phyloP scores from a whole-genome alignment of 2,888 invertebrate species.

The Cantharis lateralis region DNA sequence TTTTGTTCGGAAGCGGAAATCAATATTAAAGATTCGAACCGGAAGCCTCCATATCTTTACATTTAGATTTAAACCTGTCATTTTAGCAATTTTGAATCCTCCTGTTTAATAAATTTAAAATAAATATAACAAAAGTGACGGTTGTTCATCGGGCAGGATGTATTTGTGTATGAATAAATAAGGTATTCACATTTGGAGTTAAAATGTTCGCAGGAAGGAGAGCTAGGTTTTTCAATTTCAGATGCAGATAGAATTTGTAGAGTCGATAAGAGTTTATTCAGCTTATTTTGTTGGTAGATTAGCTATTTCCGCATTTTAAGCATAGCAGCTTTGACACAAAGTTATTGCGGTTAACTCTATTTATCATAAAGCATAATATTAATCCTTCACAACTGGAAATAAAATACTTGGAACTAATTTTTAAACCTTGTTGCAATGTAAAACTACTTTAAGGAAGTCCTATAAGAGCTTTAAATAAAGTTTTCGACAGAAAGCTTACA shows the following conservation, averaged over 20 bases:
- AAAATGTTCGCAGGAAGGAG: slow-evolving; percentile 5
- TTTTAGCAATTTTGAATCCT: background rate
- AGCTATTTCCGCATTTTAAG: slow-evolving; percentile 20
- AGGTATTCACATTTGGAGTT: background rate
- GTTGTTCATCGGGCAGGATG: background rate
- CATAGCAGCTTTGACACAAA: slow-evolving; percentile 23
- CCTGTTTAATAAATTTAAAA: background rate
- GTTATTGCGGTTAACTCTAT: slow-evolving; percentile 18
- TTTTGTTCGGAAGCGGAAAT: background rate
- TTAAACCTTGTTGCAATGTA: background rate
- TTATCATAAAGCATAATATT: slow-evolving; percentile 19
- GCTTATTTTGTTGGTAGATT: slow-evolving; percentile 24
- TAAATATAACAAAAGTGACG: background rate
- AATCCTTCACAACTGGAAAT: slow-evolving; percentile 10
- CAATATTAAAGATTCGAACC: background rate
- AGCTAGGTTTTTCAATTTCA: slow-evolving; percentile 17
- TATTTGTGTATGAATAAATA: background rate
- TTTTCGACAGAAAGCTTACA: background rate
- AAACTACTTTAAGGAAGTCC: background rate
- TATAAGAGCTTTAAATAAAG: background rate
- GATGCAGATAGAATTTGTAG: slow-evolving; percentile 12
- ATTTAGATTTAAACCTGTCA: background rate
- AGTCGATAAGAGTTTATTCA: slow-evolving; percentile 13
- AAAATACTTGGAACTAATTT: slow-evolving; percentile 1
- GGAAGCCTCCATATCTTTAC: background rate